A percentile compares a stretch with the other conserved stretches of the same genome.
Conservation (phyloP, 2,797 vertebrate genomes). For the Passerculus sandwichensis region DNA sequence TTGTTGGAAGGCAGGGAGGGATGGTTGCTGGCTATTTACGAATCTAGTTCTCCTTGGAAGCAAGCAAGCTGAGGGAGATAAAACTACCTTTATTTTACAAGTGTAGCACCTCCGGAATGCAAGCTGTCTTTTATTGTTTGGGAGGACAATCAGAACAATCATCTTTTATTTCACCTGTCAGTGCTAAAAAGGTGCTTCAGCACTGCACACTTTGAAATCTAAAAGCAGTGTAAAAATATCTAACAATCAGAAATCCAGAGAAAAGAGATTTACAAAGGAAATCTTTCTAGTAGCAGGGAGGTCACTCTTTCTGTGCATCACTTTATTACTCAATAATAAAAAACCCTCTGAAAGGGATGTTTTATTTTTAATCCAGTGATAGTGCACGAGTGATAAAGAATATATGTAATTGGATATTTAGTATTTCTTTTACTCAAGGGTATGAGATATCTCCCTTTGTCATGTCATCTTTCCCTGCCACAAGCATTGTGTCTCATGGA, state of each 20-base stretch:
- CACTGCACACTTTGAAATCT: neutral
- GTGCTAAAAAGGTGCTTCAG: neutral
- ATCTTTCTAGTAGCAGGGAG: neutral
- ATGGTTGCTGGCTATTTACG: neutral
- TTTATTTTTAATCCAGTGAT: neutral
- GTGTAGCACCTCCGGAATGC: neutral
- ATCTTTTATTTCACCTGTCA: neutral
- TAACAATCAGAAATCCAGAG: neutral
- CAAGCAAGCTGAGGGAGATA: neutral
- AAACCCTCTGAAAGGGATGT: rapidly evolving
- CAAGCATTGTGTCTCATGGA: neutral
- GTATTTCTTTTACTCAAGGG: neutral
- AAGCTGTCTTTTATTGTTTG: neutral
- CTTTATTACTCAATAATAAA: neutral
- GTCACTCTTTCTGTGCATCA: neutral
- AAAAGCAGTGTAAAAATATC: neutral
- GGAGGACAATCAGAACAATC: neutral
- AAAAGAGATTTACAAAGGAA: neutral
- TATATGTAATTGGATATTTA: neutral
- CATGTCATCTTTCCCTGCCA: neutral
- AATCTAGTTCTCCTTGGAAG: neutral
- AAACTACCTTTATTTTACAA: neutral
- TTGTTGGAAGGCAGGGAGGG: neutral
- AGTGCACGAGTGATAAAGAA: neutral
- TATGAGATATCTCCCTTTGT: neutral